These are phyloP conservation scores for Gnatocerus cornutus DNA, from an alignment of 2,888 invertebrate species.

Conservation along the genomic window DNA sequence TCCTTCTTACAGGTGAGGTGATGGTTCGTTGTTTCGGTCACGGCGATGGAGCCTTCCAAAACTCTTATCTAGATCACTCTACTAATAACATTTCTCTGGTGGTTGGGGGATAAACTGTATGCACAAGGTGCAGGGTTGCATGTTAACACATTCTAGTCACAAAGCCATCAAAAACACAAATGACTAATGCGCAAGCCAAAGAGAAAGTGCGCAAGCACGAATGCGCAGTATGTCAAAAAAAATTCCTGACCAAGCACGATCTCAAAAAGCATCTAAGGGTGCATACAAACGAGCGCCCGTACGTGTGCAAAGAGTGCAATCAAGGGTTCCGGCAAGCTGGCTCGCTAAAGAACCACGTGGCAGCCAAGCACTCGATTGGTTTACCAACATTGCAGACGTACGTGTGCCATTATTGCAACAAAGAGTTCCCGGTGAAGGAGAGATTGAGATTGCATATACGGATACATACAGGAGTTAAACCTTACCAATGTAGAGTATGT, in stretches of 20 bases:
- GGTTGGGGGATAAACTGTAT: conserved; percentile 63
- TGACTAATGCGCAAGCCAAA: conserved; percentile 71
- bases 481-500: conserved; percentile 78
- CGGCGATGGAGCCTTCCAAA: conserved; percentile 59
- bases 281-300: conserved; percentile 79
- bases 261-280: conserved; percentile 79
- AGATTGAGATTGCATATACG: conserved; percentile 82
- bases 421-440: conserved; percentile 84
- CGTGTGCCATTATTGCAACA: conserved; percentile 83
- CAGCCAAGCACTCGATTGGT: conserved; percentile 73
- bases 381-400: conserved; percentile 72
- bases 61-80: conserved; percentile 53
- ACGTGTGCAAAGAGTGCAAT: conserved; percentile 77
- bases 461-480: conserved; percentile 82
- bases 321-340: conserved; percentile 78
- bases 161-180: conserved; percentile 61
- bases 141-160: conserved; percentile 62
- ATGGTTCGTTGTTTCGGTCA: conserved; percentile 58
- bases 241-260: conserved; percentile 78
- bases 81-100: conserved; percentile 59
- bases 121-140: conserved; percentile 66
- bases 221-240: conserved; percentile 79
- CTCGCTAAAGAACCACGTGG: conserved; percentile 78
- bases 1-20: conserved; percentile 63
- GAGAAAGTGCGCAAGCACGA: conserved; percentile 69